Evolutionary conservation across 1,140 invertebrate species (phyloP), one percentile per base, ranked within the genome.

Genomic region (Formica exsecta): DNA sequence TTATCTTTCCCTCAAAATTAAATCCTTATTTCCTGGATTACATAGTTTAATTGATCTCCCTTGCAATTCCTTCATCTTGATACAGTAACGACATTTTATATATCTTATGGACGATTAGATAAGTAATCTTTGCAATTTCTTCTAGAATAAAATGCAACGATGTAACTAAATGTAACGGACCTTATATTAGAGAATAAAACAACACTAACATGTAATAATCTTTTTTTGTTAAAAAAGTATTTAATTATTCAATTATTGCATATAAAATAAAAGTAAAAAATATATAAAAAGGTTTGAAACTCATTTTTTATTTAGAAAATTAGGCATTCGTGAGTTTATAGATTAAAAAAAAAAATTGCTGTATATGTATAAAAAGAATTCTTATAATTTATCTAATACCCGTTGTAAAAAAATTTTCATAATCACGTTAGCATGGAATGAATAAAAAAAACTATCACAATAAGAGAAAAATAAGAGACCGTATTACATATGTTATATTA

Each of bases 81-180:
- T 51, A 51, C 4, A 51, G 8, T 51, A 51, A 51, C 4, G 16
- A 8, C 22, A 19, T 16, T 19, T 61, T 22, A 22, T 41, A 5
- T 66, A 51, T 25, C n/a, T 79, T 25, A 54, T 19, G 8, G 22
- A 13, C 6, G 77, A 80, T 80, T 80, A 80, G 64, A 80, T 80
- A 70, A n/a, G 29, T 13, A 38, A 80, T 70, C 48, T 57, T 29
- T 36, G 13, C 6, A 38, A 11, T 70, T 25, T 77, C 7, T 41
- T n/a, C 6, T 29, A 2, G n/a, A 57, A 11, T 29, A 48, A 65
- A 65, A 32, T 36, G 16, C n/a, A 75, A 16, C 29, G 38, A 76
- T 76, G 41, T 32, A 44, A 62, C 1, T 13, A 22, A 59, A 59
- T 36, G 8, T 38, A 59, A 13, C 8, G 16, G 25, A 8, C 44